Evolutionary conservation across 2,113 vertebrate species (phyloP).

Genomic region (Telmatochromis brachygnathus): DNA sequence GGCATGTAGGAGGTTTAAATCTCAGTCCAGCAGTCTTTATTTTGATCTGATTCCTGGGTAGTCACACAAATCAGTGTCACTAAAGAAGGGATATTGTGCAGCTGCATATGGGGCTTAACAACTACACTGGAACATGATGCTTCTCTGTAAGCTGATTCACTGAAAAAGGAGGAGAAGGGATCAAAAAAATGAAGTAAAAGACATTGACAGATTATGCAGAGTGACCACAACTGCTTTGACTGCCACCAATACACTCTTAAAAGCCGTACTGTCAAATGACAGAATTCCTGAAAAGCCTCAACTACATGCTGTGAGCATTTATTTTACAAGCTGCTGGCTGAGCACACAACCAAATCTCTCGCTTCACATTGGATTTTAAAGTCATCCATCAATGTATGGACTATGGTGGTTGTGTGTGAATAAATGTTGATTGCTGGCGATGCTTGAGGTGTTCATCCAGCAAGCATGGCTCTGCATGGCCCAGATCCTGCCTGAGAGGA

Average conservation of each 20-base stretch:
- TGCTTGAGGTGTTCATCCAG: slow-evolving; percentile 4
- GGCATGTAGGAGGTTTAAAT: neutral
- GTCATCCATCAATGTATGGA: slow-evolving; percentile 24
- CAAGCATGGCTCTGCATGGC: neutral
- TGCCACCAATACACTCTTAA: slow-evolving; percentile 12
- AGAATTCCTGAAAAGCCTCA: slow-evolving; percentile 26
- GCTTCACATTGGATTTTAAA: slow-evolving; percentile 14
- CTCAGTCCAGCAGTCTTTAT: neutral
- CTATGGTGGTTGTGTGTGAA: neutral
- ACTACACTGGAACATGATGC: neutral
- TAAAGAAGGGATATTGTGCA: slow-evolving; percentile 21
- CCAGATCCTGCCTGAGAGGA: slow-evolving; percentile 2
- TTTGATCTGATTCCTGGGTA: neutral
- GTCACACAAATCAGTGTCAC: neutral
- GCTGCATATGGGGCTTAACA: slow-evolving; percentile 26
- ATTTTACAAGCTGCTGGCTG: slow-evolving; percentile 11
- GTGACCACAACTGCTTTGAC: slow-evolving; percentile 19
- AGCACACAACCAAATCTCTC: slow-evolving; percentile 29
- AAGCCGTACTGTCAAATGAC: slow-evolving; percentile 11
- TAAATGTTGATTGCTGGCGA: neutral
- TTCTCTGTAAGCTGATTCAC: slow-evolving; percentile 26
- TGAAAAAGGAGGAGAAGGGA: neutral
- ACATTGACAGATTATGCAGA: slow-evolving; percentile 33
- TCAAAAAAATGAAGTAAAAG: neutral
- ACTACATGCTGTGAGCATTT: neutral